Base-by-base conservation (phyloP, 2,113 vertebrate genomes). In the Lathamus discolor region DNA sequence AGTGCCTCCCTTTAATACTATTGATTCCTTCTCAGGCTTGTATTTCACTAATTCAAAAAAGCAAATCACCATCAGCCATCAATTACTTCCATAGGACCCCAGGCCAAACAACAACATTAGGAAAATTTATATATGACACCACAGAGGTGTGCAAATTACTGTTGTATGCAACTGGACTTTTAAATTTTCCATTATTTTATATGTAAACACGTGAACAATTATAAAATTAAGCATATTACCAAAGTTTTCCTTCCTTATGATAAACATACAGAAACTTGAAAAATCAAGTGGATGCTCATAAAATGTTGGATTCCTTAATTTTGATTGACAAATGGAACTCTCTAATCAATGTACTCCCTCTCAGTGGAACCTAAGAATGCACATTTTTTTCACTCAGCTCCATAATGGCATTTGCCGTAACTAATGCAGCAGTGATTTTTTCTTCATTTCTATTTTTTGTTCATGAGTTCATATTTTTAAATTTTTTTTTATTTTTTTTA, bases 31-130 rank as follows among this genome's bases (percentile, higher is more conserved):
- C 57, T 83, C 52, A 29, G 52, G 62, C 43, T 63, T 94, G 31
- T 87, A 79, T 92, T 91, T 85, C 63, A 81, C 8, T 69, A 57
- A 90, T 62, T 96, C 85, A 93, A 44, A 41, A 88, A 85, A 90
- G 39, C 12, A 93, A 92, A 92, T 4, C 84, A 83, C 57, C 17
- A 31, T 48, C 62, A 72, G 8, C 31, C 49, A 59, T 22, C 17
- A 69, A 61, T 69, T 14, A 57, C 5, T 86, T 55, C 54, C 37
- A 54, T 13, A 17, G 74, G 18, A 62, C 7, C 25, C 19, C 48
- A 63, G 6, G 12, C 27, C 7, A 78, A 49, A 8, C 1, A 18
- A 10, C 9, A 85, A 31, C n/a, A 52, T 35, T 68, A 54, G 46
- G 23, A 55, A 92, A 81, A 91, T 29, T 57, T 70, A 5, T 67